These are phyloP conservation scores for Pluvianellus socialis DNA, from an alignment of 2,113 vertebrate genomes.

Conservation along the genomic window DNA sequence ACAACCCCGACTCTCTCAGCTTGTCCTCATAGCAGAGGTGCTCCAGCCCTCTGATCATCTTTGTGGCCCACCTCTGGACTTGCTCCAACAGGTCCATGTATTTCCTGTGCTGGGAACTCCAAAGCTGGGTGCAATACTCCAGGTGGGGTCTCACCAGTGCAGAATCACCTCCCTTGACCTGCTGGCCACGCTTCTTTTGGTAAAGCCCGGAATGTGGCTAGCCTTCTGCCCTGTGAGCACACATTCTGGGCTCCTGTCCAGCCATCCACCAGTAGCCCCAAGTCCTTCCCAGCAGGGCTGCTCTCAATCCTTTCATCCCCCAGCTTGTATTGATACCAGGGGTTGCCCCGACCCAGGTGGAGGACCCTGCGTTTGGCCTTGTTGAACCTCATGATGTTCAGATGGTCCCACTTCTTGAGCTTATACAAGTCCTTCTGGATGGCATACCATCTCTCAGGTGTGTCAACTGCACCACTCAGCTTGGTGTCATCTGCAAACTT, in stretches of 20 bases:
- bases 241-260: neutral
- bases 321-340: neutral
- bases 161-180: neutral
- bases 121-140: neutral
- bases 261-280: neutral
- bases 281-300: neutral
- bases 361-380: neutral
- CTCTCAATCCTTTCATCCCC: neutral
- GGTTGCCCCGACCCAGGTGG: neutral
- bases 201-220: neutral
- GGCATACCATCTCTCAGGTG: neutral
- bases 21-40: neutral
- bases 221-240: neutral
- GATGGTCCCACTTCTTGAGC: neutral
- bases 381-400: neutral
- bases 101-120: neutral
- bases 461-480: neutral
- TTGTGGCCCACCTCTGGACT: neutral
- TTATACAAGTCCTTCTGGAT: neutral
- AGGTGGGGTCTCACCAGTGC: neutral
- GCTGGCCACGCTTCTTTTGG: neutral
- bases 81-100: neutral
- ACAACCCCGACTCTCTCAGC: neutral
- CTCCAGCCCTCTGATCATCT: neutral
- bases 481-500: neutral